phyloP scores from a whole-genome alignment of 2,797 vertebrate genomes.

The Sebastes variabilis region DNA sequence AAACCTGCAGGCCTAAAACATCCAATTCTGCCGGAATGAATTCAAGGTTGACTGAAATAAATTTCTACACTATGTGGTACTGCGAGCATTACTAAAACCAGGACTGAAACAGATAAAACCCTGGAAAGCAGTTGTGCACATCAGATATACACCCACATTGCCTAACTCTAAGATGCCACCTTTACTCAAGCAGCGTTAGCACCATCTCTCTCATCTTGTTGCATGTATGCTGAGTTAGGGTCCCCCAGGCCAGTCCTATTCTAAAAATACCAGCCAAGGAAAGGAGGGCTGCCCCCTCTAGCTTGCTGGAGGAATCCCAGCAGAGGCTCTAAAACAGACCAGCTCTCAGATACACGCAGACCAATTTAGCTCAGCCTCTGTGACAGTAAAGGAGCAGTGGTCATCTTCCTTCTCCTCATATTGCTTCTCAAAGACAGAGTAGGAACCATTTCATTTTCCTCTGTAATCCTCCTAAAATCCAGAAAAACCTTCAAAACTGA shows the following conservation, averaged over 20 bases:
- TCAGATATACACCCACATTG: conserved; percentile 57
- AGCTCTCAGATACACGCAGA: conserved; percentile 61
- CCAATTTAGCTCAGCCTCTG: conserved; percentile 73
- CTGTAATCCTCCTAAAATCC: not conserved
- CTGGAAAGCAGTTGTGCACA: conserved; percentile 34
- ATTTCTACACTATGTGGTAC: not conserved
- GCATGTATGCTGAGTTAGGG: conserved; percentile 64
- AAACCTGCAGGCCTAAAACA: not conserved
- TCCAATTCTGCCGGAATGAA: not conserved
- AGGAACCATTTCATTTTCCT: conserved; percentile 7
- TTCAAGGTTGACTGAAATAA: not conserved
- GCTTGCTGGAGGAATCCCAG: conserved; percentile 74
- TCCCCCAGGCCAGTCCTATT: conserved; percentile 65
- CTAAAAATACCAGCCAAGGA: conserved; percentile 77
- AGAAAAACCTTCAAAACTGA: not conserved
- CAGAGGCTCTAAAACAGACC: conserved; percentile 69
- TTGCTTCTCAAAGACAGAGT: conserved; percentile 28
- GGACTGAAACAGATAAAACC: conserved; percentile 13
- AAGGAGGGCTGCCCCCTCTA: conserved; percentile 74
- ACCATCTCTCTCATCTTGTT: conserved; percentile 57
- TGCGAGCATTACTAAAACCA: conserved; percentile 1
- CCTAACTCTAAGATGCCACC: conserved; percentile 51
- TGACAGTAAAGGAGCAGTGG: conserved; percentile 51
- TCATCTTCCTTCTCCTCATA: conserved; percentile 44
- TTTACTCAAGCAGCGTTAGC: conserved; percentile 49